Conservation (phyloP, 92 coral and sea anemone species). For the Hydrozoanthus gracilis region DNA sequence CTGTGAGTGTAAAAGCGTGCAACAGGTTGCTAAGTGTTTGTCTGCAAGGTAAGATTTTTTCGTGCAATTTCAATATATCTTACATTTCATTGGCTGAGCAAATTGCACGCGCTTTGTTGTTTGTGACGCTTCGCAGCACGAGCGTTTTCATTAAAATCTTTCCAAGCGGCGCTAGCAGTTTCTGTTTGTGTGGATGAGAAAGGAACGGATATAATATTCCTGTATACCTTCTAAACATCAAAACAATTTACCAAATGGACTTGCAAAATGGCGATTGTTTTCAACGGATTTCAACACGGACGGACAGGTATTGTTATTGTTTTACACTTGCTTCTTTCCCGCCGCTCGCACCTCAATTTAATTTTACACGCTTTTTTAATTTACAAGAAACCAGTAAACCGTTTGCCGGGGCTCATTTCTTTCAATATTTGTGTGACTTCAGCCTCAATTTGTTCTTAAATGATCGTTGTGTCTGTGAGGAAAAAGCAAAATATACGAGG, state of each 20-base stretch:
- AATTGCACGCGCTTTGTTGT: conserved; percentile 31
- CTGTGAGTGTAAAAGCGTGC: conserved; percentile 20
- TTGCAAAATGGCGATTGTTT: not conserved
- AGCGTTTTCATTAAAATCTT: not conserved
- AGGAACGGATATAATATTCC: not conserved
- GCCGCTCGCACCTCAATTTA: conserved; percentile 9
- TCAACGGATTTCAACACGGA: conserved; percentile 15
- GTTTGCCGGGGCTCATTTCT: conserved; percentile 15
- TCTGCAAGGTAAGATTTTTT: conserved; percentile 25
- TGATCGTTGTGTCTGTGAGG: conserved; percentile 19
- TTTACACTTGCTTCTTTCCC: conserved; percentile 18
- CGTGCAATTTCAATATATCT: conserved; percentile 11
- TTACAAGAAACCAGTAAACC: not conserved
- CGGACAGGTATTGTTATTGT: conserved; percentile 22
- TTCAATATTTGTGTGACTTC: conserved; percentile 11
- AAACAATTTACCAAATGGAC: conserved; percentile 8
- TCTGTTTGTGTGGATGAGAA: conserved; percentile 1
- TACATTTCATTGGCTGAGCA: conserved; percentile 25
- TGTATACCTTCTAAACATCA: conserved; percentile 11
- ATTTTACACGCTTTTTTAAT: conserved; percentile 16
- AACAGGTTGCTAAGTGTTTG: conserved; percentile 11
- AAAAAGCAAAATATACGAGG: not conserved
- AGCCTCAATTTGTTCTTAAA: conserved; percentile 29
- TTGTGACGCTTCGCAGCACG: conserved; percentile 38
- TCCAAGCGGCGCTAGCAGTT: conserved; percentile 17